Evolutionary conservation across 2,113 vertebrate genomes (phyloP), one percentile per base, ranked within the genome.

Genomic region (Triplophysa dalaica): DNA sequence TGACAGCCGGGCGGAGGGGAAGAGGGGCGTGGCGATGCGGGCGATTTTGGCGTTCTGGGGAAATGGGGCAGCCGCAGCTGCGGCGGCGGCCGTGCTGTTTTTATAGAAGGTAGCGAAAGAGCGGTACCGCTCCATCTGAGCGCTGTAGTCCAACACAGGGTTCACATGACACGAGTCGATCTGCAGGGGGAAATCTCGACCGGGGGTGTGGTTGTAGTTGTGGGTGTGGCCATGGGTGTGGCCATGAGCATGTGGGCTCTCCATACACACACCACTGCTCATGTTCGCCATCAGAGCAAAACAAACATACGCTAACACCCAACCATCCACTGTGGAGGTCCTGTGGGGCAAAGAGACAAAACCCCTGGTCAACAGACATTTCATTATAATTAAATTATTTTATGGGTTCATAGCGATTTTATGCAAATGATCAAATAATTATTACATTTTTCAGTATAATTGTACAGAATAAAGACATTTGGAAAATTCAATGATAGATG

Each of bases 41-140:
- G 92, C 90, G 68, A 97, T 94, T 86, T 97, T 97, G 80, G 94
- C 95, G 0, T 94, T 94, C 91, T 95, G 96, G 2, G 95, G 95
- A 89, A 97, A 96, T 77, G 94, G 95, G 33, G 93, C 89, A 81
- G 93, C 93, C 81, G 87, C 94, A 93, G 86, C 0, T 88, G 89
- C 0, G 95, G 97, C 84, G 95, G 96, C 86, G 95, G 96, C 84
- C 94, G 97, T 41, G 91, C 96, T 4, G 92, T 92, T 95, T 90
- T 97, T 96, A 90, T 97, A 96, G 94, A 97, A 96, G 85, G 88
- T 94, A 84, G 95, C 95, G 45, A 98, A 96, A 81, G 95, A 97
- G 78, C 95, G 94, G 87, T 96, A 97, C 12, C 96, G 93, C 89
- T 98, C 96, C 95, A 97, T 96, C 89, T 97, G 96, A 2, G 95